phyloP scores from a whole-genome alignment of 2,113 vertebrate species.

The Chaetodon trifascialis region DNA sequence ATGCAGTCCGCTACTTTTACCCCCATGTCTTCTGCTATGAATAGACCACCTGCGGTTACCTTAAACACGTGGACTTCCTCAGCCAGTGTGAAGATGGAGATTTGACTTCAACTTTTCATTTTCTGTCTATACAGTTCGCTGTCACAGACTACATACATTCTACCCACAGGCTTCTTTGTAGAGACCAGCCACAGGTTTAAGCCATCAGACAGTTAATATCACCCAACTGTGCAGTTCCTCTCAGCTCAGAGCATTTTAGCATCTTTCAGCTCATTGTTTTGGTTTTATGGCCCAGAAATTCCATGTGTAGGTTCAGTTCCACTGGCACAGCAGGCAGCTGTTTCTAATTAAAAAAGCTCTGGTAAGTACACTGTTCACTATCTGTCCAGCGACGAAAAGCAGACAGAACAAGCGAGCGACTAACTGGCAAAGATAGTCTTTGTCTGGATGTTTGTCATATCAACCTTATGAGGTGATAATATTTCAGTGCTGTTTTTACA shows the following conservation, averaged over 20 bases:
- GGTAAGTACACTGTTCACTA: too few relatives aligned
- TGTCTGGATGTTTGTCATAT: too few relatives aligned
- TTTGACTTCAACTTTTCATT: background rate
- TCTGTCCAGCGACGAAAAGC: background rate
- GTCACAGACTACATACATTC: background rate
- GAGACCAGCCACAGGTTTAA: background rate
- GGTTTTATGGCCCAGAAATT: too few relatives aligned
- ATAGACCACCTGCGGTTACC: constrained; percentile 32
- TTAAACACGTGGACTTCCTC: background rate
- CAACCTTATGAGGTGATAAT: background rate
- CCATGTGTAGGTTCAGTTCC: too few relatives aligned
- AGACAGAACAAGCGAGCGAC: background rate
- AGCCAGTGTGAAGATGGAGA: too few relatives aligned
- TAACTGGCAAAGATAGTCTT: too few relatives aligned
- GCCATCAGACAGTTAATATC: too few relatives aligned
- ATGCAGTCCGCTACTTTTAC: constrained; percentile 61
- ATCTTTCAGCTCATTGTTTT: background rate
- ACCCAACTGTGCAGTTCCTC: too few relatives aligned
- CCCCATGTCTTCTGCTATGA: constrained; percentile 80
- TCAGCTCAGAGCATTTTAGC: background rate
- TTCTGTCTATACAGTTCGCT: background rate
- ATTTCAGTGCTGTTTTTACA: too few relatives aligned
- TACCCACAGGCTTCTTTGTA: background rate
- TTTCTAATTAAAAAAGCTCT: too few relatives aligned
- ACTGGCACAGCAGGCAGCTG: too few relatives aligned